These are phyloP conservation scores for Yponomeuta cagnagella DNA, from an alignment of 2,888 invertebrate species.

Conservation along the genomic window DNA sequence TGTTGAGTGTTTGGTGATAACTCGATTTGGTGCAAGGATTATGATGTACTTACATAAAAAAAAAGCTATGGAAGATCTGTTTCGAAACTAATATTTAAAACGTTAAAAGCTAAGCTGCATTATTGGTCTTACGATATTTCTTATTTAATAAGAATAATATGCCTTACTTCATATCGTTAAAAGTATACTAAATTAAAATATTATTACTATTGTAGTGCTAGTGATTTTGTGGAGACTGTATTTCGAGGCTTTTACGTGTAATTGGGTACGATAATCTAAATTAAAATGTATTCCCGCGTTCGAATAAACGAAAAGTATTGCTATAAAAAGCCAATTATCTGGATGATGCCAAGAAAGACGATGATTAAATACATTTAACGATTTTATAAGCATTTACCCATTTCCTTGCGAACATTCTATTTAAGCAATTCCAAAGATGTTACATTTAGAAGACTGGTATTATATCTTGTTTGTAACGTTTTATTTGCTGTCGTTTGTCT, in stretches of 20 bases:
- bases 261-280: constrained; percentile 30
- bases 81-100: background rate
- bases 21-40: background rate
- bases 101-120: background rate
- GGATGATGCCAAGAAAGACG: constrained; percentile 44
- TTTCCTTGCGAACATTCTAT: background rate
- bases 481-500: constrained; percentile 14
- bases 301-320: constrained; percentile 28
- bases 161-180: constrained; percentile 74
- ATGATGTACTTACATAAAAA: background rate
- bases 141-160: constrained; percentile 71
- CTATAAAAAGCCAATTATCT: constrained; percentile 43
- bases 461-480: constrained; percentile 11
- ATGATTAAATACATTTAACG: constrained; percentile 27
- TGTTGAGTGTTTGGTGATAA: background rate
- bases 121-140: constrained; percentile 34
- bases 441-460: constrained; percentile 39
- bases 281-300: background rate
- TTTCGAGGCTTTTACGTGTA: constrained; percentile 55
- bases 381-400: constrained; percentile 8
- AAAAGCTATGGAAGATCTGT: background rate
- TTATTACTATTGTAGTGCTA: background rate
- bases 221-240: constrained; percentile 38
- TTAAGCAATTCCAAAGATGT: constrained; percentile 62
- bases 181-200: constrained; percentile 62